These are phyloP conservation scores for Seira musarum DNA, from an alignment of 2,888 invertebrate species.

Conservation along the genomic window DNA sequence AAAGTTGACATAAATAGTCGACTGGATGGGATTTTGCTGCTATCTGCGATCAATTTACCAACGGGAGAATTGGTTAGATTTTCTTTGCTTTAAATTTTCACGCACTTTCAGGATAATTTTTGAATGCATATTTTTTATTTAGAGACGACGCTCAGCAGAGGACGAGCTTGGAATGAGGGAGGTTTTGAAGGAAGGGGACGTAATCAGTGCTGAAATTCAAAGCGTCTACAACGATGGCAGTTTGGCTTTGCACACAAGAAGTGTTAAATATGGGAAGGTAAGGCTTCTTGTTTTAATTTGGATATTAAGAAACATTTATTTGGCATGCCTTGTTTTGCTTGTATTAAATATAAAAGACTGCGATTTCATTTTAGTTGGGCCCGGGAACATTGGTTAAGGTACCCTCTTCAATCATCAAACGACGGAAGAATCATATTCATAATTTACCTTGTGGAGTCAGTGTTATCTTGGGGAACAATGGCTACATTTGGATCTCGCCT, in stretches of 20 bases:
- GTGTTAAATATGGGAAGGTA: conserved; percentile 97
- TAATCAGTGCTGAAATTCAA: conserved; percentile 98
- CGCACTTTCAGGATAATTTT: conserved; percentile 30
- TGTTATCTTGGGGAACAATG: conserved; percentile 96
- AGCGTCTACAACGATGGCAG: conserved; percentile 93
- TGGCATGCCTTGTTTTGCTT: not conserved
- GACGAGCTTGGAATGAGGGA: conserved; percentile 99
- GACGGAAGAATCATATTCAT: conserved; percentile 97
- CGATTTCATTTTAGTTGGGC: conserved; percentile 81
- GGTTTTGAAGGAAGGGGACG: conserved; percentile 94
- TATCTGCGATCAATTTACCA: conserved; percentile 97
- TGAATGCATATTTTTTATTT: conserved; percentile 65
- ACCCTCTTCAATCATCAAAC: conserved; percentile 90
- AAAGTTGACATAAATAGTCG: conserved; percentile 95
- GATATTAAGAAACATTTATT: not conserved
- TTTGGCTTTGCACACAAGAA: conserved; percentile 94
- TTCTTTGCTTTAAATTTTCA: conserved; percentile 14
- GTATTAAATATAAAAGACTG: too few relatives aligned
- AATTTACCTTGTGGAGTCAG: conserved; percentile 92
- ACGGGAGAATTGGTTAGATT: conserved; percentile 90
- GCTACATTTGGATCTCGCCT: conserved; percentile 84
- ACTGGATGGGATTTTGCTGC: conserved; percentile 83
- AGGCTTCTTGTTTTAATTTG: not conserved
- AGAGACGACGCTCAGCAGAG: conserved; percentile 92
- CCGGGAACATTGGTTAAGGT: conserved; percentile 94